These are phyloP conservation scores for Girardinichthys multiradiatus DNA, from an alignment of 2,113 vertebrate species.

Conservation along the genomic window DNA sequence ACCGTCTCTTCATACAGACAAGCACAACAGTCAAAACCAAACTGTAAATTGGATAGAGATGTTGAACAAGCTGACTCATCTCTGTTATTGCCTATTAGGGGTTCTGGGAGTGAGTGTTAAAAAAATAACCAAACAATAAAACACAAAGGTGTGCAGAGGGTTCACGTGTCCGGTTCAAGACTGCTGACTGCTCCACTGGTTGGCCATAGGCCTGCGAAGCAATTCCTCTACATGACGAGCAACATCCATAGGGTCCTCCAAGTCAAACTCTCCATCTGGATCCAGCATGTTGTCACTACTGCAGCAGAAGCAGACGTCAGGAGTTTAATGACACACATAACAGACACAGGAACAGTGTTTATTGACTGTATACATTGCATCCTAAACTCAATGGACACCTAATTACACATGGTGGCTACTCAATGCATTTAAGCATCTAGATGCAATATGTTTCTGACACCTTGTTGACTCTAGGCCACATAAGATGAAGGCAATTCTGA, in stretches of 20 bases:
- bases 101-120: not conserved
- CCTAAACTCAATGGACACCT: too few relatives aligned
- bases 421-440: too few relatives aligned
- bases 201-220: slow-evolving; percentile 89
- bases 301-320: not conserved
- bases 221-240: slow-evolving; percentile 93
- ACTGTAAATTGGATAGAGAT: not conserved
- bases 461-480: too few relatives aligned
- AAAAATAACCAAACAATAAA: not conserved
- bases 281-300: slow-evolving; percentile 87
- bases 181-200: slow-evolving; percentile 91
- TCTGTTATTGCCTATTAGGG: slow-evolving; percentile 4
- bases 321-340: not conserved
- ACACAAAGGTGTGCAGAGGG: slow-evolving; percentile 19
- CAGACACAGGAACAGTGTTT: too few relatives aligned
- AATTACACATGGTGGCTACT: not conserved
- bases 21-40: too few relatives aligned
- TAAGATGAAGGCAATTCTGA: too few relatives aligned
- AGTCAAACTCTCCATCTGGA: slow-evolving; percentile 91
- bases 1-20: not conserved
- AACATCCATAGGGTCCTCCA: slow-evolving; percentile 95
- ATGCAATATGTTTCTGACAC: too few relatives aligned
- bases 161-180: slow-evolving; percentile 82
- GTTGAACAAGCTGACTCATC: not conserved
- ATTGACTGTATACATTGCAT: too few relatives aligned